phyloP scores from a whole-genome alignment of 2,888 invertebrate species.

The Caenorhabditis sulstoni region DNA sequence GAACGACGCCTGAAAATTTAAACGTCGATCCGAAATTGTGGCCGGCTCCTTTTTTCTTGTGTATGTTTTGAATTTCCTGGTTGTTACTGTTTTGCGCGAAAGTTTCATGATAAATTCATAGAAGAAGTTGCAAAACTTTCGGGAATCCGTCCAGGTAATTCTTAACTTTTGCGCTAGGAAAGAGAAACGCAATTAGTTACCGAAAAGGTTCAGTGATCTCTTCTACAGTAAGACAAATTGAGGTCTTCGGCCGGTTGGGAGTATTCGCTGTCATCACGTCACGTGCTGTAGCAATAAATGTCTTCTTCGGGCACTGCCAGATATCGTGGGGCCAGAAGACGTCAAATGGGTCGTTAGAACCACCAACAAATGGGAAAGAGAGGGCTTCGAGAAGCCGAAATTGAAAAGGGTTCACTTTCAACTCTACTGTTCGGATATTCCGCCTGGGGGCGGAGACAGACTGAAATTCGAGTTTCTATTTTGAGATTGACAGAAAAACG shows the following conservation, averaged over 20 bases:
- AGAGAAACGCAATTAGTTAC: slow-evolving; percentile 3
- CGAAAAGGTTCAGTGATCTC: slow-evolving; percentile 51
- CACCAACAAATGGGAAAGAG: slow-evolving; percentile 32
- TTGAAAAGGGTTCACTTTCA: slow-evolving; percentile 41
- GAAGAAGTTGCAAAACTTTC: slow-evolving; percentile 1
- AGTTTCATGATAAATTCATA: neutral
- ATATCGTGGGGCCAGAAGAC: slow-evolving; percentile 6
- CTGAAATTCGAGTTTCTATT: slow-evolving; percentile 24
- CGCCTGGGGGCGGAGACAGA: neutral
- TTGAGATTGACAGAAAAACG: slow-evolving; percentile 8
- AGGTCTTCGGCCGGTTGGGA: slow-evolving; percentile 35
- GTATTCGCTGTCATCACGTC: slow-evolving; percentile 41
- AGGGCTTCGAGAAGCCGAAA: slow-evolving; percentile 32
- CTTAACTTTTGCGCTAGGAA: neutral
- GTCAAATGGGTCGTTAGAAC: slow-evolving; percentile 55
- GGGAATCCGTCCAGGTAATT: neutral
- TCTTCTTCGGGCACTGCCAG: no score
- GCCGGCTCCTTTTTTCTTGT: no score
- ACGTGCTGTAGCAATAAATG: no score
- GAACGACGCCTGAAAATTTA: slow-evolving; percentile 41
- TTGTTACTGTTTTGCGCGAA: neutral
- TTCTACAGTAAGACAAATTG: slow-evolving; percentile 50
- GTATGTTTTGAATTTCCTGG: no score
- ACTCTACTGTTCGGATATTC: slow-evolving; percentile 20
- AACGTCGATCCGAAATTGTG: no score